A percentile compares a stretch with the other conserved stretches of the same genome.
Conservation (phyloP, 37 sponge, comb jelly and placozoan species). For the Geodia barretti region DNA sequence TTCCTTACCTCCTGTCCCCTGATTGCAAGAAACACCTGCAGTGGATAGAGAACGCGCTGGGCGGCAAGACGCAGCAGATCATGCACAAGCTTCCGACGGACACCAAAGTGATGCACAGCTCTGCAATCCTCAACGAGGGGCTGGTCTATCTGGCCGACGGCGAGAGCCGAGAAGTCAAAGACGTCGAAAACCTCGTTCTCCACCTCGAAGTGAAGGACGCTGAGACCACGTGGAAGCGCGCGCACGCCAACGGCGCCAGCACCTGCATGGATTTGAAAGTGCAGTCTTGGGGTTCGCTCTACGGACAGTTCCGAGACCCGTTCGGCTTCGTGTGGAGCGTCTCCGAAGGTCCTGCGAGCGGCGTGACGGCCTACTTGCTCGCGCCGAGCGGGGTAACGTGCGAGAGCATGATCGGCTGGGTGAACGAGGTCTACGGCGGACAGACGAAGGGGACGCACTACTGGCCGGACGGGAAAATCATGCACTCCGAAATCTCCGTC, state of each 20-base stretch:
- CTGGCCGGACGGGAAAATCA: conserved; percentile 16
- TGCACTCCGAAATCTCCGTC: conserved; percentile 30
- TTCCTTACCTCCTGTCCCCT: conserved; percentile 39
- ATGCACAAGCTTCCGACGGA: conserved; percentile 6
- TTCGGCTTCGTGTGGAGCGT: conserved; percentile 60
- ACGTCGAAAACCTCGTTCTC: conserved; percentile 3
- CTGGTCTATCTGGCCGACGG: conserved; percentile 37
- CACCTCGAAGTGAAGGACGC: conserved; percentile 45
- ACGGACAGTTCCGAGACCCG: conserved; percentile 48
- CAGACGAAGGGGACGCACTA: conserved; percentile 28
- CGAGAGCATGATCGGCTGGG: conserved; percentile 43
- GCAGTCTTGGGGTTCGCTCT: conserved; percentile 51
- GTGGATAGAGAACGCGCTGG: conserved; percentile 54
- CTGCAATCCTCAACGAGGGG: conserved; percentile 32
- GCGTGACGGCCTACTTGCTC: conserved; percentile 50
- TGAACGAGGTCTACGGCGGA: conserved; percentile 21
- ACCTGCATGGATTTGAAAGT: conserved; percentile 21
- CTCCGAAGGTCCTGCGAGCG: conserved; percentile 13
- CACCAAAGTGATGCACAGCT: conserved; percentile 46
- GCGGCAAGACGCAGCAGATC: conserved; percentile 16
- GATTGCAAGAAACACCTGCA: conserved; percentile 54
- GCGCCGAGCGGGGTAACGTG: conserved; percentile 18
- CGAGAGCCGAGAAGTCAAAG: conserved; percentile 2
- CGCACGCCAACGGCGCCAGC: conserved; percentile 44
- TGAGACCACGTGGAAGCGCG: conserved; percentile 52